Evolutionary conservation across 2,113 vertebrate species (phyloP), one percentile per base, ranked within the genome.

Genomic region (Mobula birostris): DNA sequence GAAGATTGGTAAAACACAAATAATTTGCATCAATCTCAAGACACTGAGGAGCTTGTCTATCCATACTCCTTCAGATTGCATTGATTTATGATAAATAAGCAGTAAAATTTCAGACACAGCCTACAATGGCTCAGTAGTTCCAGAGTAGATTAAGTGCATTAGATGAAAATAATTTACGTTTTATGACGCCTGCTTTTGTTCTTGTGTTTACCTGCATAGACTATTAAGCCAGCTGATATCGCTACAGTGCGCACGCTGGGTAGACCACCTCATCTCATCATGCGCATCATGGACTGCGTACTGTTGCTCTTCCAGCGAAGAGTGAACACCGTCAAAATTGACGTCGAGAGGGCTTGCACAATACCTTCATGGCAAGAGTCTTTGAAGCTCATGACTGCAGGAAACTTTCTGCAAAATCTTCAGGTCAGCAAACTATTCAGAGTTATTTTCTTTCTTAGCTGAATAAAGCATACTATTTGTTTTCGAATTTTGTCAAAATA

Each of bases 271-370:
- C 99, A 99, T 95, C 98, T 99, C 94, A 98, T 99, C 96, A 99
- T 99, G 99, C 96, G 98, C 0, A 99, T 99, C 96, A 99, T 99
- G 99, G 99, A 99, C 94, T 99, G 98, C 0, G 98, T 99, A 95
- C 94, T 99, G 94, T 97, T 99, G 95, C 97, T 99, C 21, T 99
- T 99, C 95, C 98, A 98, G 94, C 96, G 98, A 88, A 97, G 96
- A 94, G 95, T 99, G 90, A 99, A 98, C 91, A 82, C 96, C 0
- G 98, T 99, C 94, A 98, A 98, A 95, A 91, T 97, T 0, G 98
- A 99, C 95, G 96, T 95, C 1, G 98, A 99, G 90, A 99, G 97
- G 95, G 96, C 96, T 95, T 98, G 98, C 94, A 77, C 95, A 0
- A 90, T 96, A 7, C 98, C 99, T 0, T 99, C 98, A 0, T 99